Base-by-base conservation (phyloP, 1,140 invertebrate genomes). In the Bombus difficillimus region DNA sequence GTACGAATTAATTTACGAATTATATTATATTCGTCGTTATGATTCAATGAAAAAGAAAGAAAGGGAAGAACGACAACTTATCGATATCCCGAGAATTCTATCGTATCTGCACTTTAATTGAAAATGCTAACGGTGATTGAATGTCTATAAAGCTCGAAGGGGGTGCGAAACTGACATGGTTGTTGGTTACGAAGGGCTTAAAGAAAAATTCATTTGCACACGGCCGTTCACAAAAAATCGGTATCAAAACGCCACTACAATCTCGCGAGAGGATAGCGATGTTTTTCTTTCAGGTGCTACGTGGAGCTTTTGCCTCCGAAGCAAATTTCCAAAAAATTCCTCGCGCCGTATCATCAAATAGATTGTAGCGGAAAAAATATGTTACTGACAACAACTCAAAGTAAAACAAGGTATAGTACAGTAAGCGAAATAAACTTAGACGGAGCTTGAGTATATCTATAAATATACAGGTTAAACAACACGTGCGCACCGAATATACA, bases 401-500 rank as follows among this genome's bases (percentile, higher is more conserved):
- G 86, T 92, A 92, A 90, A 73, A 92, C 66, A 88, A 86, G 85
- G 82, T 77, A 90, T 89, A 91, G 83, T 86, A 90, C 86, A 93
- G 88, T 90, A 91, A 92, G 85, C 89, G 88, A 92, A 88, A 87
- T 91, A 89, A 87, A 90, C 89, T 86, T 93, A 93, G 91, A 87
- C 89, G 88, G 92, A 93, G 93, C 94, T 95, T 94, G 92, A 93
- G 86, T 93, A 92, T 64, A 89, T 89, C 90, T 89, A 92, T 87
- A 90, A 86, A 94, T 92, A 90, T 89, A 93, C 88, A 87, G 91
- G 76, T 91, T 93, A 93, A 93, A 93, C 87, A 88, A 94, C 91
- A 95, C 94, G 81, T 95, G 92, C 94, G 93, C 95, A 95, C 93
- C 89, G 90, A 93, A 94, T 93, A 95, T 95, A 94, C 93, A 95